Conservation (phyloP, 2,797 vertebrate species). For the Nannoperca obscura region DNA sequence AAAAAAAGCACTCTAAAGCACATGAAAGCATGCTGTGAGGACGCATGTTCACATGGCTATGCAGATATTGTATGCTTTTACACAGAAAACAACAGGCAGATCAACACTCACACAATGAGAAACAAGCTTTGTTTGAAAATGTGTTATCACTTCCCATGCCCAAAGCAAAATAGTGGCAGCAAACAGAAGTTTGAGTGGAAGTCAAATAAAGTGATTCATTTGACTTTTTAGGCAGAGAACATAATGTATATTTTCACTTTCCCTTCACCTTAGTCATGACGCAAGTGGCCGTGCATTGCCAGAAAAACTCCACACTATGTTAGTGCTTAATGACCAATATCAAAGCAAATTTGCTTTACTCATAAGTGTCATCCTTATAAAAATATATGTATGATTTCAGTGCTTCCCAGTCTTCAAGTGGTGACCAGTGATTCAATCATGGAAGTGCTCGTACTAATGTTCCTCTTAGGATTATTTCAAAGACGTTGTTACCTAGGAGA, state of each 20-base stretch:
- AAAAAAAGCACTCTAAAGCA: constrained; percentile 7
- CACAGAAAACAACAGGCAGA: constrained; percentile 11
- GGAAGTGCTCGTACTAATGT: constrained; percentile 22
- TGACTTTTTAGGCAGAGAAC: not conserved
- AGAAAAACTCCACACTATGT: not conserved
- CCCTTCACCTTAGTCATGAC: not conserved
- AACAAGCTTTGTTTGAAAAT: constrained; percentile 31
- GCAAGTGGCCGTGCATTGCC: not conserved
- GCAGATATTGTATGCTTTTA: not conserved
- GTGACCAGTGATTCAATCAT: constrained; percentile 6
- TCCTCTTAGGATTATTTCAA: constrained; percentile 55
- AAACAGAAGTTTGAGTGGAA: not conserved
- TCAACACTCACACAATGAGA: constrained; percentile 33
- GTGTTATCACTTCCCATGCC: constrained; percentile 9
- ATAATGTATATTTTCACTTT: not conserved
- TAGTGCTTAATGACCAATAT: not conserved
- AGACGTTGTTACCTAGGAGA: constrained; percentile 72
- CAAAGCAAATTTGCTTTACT: not conserved
- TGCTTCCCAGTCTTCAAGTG: not conserved
- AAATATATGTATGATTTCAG: constrained; percentile 1
- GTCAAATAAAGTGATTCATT: constrained; percentile 2
- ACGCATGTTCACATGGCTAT: not conserved
- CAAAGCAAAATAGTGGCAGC: not conserved
- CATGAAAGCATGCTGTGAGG: constrained; percentile 22
- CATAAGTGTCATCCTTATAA: not conserved